Percentiles rank a stretch among this genome's conserved stretches.
Conservation (phyloP, 2,113 vertebrate species). For the Macroglossus sobrinus region DNA sequence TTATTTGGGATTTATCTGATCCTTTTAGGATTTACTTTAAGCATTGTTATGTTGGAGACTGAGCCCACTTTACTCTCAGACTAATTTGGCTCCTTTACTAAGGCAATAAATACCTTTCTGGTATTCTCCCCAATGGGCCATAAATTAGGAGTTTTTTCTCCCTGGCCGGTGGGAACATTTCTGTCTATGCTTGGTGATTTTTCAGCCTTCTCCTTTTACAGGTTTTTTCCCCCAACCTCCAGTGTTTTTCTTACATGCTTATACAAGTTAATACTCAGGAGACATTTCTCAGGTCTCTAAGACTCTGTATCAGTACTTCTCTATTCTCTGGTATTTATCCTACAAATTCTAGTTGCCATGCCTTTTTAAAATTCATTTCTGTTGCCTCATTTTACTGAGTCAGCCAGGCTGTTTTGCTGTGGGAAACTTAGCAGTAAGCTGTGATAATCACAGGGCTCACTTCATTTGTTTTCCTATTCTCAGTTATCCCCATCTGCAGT, state of each 20-base stretch:
- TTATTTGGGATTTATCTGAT: not conserved
- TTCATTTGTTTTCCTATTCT: not conserved
- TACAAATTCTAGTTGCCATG: not conserved
- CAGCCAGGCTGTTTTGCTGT: not conserved
- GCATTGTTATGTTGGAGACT: not conserved
- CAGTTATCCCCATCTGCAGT: not conserved
- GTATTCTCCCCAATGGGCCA: not conserved
- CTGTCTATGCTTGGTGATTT: not conserved
- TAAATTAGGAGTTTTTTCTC: not conserved
- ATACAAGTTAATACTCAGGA: not conserved
- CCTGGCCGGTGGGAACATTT: not conserved
- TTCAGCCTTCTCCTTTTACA: not conserved
- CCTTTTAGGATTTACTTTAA: not conserved
- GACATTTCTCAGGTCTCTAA: not conserved
- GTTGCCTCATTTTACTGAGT: not conserved
- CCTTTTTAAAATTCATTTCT: not conserved
- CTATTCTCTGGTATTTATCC: not conserved
- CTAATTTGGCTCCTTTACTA: not conserved
- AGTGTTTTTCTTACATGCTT: not conserved
- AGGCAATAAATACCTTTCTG: not conserved
- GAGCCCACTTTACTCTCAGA: not conserved
- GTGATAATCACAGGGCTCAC: not conserved
- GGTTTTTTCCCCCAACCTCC: not conserved
- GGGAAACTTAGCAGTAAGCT: not conserved
- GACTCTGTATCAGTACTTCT: not conserved